Conservation (phyloP, 2,797 vertebrate genomes). For the Lophura swinhoii region DNA sequence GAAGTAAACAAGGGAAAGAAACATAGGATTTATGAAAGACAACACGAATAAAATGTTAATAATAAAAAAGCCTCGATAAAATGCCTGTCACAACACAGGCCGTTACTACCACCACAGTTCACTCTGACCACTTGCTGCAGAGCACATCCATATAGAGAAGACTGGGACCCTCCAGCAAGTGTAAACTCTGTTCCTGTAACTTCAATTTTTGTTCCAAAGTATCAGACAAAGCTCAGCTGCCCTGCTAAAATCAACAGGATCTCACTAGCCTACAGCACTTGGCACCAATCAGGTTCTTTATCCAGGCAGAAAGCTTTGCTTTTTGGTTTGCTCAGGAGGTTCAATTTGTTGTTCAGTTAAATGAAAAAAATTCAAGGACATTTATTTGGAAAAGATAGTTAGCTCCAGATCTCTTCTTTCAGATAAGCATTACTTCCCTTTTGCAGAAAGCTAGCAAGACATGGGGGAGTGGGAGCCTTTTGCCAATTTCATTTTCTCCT, state of each 20-base stretch:
- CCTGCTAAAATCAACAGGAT: neutral
- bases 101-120: neutral
- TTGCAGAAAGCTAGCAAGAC: neutral
- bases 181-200: neutral
- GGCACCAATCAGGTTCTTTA: fast-evolving
- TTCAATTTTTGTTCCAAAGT: neutral
- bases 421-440: neutral
- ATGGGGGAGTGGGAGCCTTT: neutral
- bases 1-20: neutral
- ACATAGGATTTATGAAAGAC: neutral
- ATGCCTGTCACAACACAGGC: neutral
- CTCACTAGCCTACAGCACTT: neutral
- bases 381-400: neutral
- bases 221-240: neutral
- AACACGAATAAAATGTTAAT: neutral
- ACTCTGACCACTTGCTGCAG: neutral
- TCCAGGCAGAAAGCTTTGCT: neutral
- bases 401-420: neutral
- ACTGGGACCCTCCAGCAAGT: neutral
- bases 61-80: neutral
- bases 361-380: neutral
- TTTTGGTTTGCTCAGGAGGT: neutral
- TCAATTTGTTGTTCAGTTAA: neutral
- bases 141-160: neutral
- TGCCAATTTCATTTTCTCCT: neutral